Evolutionary conservation across 2,888 invertebrate species (phyloP).

Genomic region (Apocheima hispidaria): DNA sequence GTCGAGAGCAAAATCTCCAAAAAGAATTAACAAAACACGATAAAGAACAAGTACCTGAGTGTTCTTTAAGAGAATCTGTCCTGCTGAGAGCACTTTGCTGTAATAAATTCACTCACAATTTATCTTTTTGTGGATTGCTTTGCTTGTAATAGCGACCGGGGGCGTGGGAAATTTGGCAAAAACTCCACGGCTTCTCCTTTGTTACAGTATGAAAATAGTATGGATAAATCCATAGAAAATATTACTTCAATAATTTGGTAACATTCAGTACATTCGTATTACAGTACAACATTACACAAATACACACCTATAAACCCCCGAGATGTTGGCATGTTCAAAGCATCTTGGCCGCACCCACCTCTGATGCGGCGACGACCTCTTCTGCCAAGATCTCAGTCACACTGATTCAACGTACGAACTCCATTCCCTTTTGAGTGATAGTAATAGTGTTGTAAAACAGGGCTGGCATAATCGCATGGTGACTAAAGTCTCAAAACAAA

Average conservation of each 20-base stretch:
- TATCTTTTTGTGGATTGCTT: slow-evolving; percentile 79
- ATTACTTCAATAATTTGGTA: neutral
- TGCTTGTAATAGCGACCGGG: slow-evolving; percentile 62
- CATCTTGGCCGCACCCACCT: too few relatives aligned
- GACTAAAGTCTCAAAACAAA: too few relatives aligned
- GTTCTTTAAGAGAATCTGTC: slow-evolving; percentile 72
- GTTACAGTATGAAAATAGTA: slow-evolving; percentile 17
- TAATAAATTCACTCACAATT: slow-evolving; percentile 77
- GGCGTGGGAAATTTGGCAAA: slow-evolving; percentile 67
- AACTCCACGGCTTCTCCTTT: slow-evolving; percentile 65
- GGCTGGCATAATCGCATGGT: too few relatives aligned
- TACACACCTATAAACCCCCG: too few relatives aligned
- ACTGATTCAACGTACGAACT: too few relatives aligned
- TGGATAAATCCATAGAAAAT: neutral
- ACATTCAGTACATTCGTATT: neutral
- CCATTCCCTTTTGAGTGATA: too few relatives aligned
- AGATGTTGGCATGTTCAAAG: too few relatives aligned
- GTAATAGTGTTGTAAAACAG: too few relatives aligned
- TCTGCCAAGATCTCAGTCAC: too few relatives aligned
- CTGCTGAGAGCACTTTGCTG: slow-evolving; percentile 76
- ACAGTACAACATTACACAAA: too few relatives aligned
- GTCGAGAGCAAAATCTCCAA: slow-evolving; percentile 33
- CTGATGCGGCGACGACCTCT: too few relatives aligned
- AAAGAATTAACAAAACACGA: slow-evolving; percentile 67
- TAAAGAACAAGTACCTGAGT: slow-evolving; percentile 69